Percentiles rank a stretch among this genome's conserved stretches.
phyloP scores from a whole-genome alignment of 2,797 vertebrate genomes.

The Telmatherina bonti region DNA sequence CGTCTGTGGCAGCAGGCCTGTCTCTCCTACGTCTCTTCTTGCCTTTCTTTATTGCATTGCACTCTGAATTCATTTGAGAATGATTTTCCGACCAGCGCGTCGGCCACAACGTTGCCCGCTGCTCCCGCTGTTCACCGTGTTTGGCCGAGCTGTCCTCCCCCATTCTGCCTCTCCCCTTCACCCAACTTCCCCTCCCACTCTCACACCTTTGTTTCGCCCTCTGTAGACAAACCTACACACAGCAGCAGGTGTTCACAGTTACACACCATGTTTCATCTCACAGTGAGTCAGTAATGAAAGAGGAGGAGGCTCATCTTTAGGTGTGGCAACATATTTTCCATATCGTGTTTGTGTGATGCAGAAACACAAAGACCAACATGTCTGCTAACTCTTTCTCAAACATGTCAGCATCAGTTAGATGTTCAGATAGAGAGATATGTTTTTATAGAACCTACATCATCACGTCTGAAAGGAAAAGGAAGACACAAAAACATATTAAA shows the following conservation, averaged over 20 bases:
- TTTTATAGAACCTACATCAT: background rate
- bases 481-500: background rate
- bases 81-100: conserved; percentile 38
- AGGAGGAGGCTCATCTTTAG: conserved; percentile 40
- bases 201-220: conserved; percentile 36
- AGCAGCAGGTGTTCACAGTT: conserved; percentile 63
- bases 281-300: conserved; percentile 59
- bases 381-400: background rate
- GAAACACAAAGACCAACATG: background rate
- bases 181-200: conserved; percentile 40
- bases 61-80: conserved; percentile 47
- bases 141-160: conserved; percentile 19
- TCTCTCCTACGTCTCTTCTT: conserved; percentile 22
- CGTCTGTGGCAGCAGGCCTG: conserved; percentile 42
- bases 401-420: background rate
- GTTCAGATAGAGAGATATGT: background rate
- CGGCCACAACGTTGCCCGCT: conserved; percentile 38
- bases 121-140: conserved; percentile 30
- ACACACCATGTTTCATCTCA: conserved; percentile 48
- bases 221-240: conserved; percentile 27
- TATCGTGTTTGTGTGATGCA: background rate
- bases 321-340: conserved; percentile 32
- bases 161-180: conserved; percentile 42
- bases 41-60: conserved; percentile 41
- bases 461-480: background rate